Evolutionary conservation across 2,797 vertebrate species (phyloP).

Genomic region (Typhlichthys eigenmanni): DNA sequence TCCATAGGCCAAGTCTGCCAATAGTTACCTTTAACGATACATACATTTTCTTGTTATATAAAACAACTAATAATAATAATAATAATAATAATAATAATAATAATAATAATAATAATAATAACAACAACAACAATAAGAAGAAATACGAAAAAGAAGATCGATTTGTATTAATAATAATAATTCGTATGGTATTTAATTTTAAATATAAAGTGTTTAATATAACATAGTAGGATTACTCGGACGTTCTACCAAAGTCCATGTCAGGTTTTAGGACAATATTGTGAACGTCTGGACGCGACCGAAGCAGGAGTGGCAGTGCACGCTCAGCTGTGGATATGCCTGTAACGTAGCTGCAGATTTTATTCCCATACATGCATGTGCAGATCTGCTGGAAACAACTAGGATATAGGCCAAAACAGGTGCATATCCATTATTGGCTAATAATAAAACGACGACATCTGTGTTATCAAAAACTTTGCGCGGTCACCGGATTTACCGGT

Average conservation of each 20-base stretch:
- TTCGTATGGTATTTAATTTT: not conserved
- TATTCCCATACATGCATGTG: slow-evolving; percentile 34
- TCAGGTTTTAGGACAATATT: slow-evolving; percentile 50
- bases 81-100: not conserved
- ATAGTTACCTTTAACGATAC: too few species aligned
- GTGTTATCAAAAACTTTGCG: not conserved
- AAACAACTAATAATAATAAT: not conserved
- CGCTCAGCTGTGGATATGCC: slow-evolving; percentile 38
- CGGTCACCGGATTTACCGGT: not conserved
- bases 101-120: too few species aligned
- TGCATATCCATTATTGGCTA: too few species aligned
- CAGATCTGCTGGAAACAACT: slow-evolving; percentile 4
- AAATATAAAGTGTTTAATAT: too few species aligned
- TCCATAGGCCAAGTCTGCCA: too few species aligned
- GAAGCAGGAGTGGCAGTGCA: slow-evolving; percentile 72
- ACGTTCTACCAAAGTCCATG: slow-evolving; percentile 25
- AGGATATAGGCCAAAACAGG: too few species aligned
- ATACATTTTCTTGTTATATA: too few species aligned
- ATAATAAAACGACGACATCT: too few species aligned
- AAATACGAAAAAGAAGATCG: not conserved
- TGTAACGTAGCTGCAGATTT: slow-evolving; percentile 32
- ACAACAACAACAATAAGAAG: not conserved
- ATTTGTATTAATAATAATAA: not conserved
- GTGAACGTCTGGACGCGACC: slow-evolving; percentile 20
- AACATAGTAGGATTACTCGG: not conserved